A percentile compares a stretch with the other conserved stretches of the same genome.
Evolutionary conservation across 2,888 invertebrate species (phyloP).

Genomic region (Lasioglossum vierecki): DNA sequence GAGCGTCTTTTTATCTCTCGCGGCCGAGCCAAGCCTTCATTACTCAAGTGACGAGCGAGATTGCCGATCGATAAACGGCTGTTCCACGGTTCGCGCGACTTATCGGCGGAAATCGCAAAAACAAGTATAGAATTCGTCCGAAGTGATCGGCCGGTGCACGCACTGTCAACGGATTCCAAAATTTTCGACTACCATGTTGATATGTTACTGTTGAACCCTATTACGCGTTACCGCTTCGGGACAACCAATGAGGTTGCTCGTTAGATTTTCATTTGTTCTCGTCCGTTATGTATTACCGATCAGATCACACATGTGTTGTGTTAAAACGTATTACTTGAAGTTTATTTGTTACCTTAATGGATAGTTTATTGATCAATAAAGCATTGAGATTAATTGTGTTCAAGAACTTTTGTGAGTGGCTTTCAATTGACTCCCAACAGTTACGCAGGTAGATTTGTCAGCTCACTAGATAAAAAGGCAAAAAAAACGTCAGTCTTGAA

Average conservation of each 20-base stretch:
- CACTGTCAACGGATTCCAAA: neutral
- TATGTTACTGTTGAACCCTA: no score
- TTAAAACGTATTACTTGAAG: no score
- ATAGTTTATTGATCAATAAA: no score
- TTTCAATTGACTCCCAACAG: no score
- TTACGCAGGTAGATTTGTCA: neutral
- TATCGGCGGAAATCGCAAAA: slow-evolving; percentile 49
- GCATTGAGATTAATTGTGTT: no score
- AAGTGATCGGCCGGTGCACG: neutral
- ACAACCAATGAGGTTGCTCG: no score
- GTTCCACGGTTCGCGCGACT: slow-evolving; percentile 53
- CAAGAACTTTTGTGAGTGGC: no score
- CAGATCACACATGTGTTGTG: no score
- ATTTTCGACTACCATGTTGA: neutral
- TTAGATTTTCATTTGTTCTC: no score
- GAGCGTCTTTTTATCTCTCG: slow-evolving; percentile 68
- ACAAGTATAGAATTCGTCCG: slow-evolving; percentile 62
- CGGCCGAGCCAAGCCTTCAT: slow-evolving; percentile 81
- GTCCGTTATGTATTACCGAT: no score
- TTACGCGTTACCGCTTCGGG: no score
- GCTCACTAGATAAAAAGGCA: neutral
- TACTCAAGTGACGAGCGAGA: slow-evolving; percentile 77
- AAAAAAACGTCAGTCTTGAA: neutral
- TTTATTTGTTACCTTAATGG: no score
- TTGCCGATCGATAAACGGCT: slow-evolving; percentile 68